Percentiles rank a stretch among this genome's conserved stretches.
Evolutionary conservation across 2,113 vertebrate genomes (phyloP).

Genomic region (Verasper variegatus): DNA sequence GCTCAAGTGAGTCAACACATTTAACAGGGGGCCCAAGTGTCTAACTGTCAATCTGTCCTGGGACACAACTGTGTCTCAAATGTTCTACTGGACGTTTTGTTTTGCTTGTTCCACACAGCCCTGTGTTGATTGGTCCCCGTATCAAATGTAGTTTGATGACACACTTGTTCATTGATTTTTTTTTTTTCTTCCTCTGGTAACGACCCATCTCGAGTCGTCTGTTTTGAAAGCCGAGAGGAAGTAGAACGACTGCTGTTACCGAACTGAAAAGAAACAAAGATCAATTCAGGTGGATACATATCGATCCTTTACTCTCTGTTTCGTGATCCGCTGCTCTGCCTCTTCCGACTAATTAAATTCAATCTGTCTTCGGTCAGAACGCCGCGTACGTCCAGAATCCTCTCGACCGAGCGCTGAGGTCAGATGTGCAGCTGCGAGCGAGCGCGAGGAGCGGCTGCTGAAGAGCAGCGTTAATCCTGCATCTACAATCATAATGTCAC

Average conservation of each 20-base stretch:
- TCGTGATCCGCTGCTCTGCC: slow-evolving; percentile 11
- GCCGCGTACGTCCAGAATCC: too few species aligned
- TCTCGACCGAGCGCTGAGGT: too few species aligned
- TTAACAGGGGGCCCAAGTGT: too few species aligned
- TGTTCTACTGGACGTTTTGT: too few species aligned
- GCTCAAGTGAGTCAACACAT: too few species aligned
- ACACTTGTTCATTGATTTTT: slow-evolving; percentile 61
- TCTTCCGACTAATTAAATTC: slow-evolving; percentile 43
- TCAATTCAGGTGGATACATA: slow-evolving; percentile 28
- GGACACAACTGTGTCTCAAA: too few species aligned
- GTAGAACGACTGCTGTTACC: slow-evolving; percentile 43
- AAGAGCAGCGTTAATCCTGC: slow-evolving; percentile 39
- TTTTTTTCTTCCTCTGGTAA: slow-evolving; percentile 30
- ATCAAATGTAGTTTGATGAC: slow-evolving; percentile 34
- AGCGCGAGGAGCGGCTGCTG: not conserved
- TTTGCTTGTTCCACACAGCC: too few species aligned
- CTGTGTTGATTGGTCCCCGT: not conserved
- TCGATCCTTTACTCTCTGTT: slow-evolving; percentile 25
- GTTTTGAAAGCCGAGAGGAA: not conserved
- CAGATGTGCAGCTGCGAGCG: too few species aligned
- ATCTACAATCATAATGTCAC: slow-evolving; percentile 43
- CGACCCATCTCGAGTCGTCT: slow-evolving; percentile 49
- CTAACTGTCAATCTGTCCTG: too few species aligned
- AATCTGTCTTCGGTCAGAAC: not conserved
- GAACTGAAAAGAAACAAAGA: slow-evolving; percentile 39